Evolutionary conservation across 1,140 invertebrate genomes (phyloP), one percentile per base, ranked within the genome.

Genomic region (Drosophila novamexicana): DNA sequence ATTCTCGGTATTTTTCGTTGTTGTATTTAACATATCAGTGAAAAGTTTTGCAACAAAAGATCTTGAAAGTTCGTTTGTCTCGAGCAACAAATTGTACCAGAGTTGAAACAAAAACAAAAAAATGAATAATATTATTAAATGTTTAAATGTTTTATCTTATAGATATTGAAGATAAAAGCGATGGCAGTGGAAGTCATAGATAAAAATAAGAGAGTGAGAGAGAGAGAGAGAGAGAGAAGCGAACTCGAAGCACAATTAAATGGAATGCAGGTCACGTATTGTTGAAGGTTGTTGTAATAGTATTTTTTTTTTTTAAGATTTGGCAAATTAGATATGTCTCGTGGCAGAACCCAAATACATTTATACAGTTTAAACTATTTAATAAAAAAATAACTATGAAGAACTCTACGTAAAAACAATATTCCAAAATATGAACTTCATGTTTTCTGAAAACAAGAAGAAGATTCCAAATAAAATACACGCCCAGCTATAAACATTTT

Each of bases 141-240:
- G 70, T 73, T 73, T 67, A 65, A 71, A 50, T 71, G 69, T 71
- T 71, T 70, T 71, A 71, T 57, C 69, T 71, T 61, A 70, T 64
- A 70, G 50, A 70, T 69, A 71, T 65, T 22, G 64, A 22, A 64
- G 42, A 63, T 14, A 57, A 42, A 14, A 36, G 32, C 7, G 22
- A 32, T 22, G 22, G 22, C 22, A 22, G 3, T 22, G 22, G 22
- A 22, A 22, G 22, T 2, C 22, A 22, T 22, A 22, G 22, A 22
- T 22, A 22, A 22, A 22, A 22, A 22, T 22, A 22, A 22, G 1
- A 37, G 12, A n/a, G 9, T 34, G 40, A 47, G 39, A 39, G 2
- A 29, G 7, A 34, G 14, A 61, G 50, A 37, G 42, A 64, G 7
- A n/a, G 14, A 39, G 40, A 53, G 10, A 32, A 12, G 53, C 22